A percentile compares a stretch with the other conserved stretches of the same genome.
Conservation (phyloP, 2,888 invertebrate genomes). For the Drosophila kambysellisi region DNA sequence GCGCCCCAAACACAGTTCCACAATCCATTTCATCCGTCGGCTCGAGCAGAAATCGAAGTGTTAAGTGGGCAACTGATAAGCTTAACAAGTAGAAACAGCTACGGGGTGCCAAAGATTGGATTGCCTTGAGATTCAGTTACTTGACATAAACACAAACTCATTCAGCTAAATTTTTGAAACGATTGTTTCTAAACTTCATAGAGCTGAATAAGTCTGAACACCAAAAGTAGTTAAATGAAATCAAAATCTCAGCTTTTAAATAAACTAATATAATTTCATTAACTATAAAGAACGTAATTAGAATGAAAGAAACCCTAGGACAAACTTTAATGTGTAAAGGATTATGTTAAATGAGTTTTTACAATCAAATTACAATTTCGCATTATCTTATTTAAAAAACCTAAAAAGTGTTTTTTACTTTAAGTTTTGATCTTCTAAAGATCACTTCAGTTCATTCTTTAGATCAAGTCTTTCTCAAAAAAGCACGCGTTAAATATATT, state of each 20-base stretch:
- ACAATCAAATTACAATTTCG: background rate
- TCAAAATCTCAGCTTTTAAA: background rate
- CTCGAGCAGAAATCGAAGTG: slow-evolving; percentile 41
- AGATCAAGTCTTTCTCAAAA: slow-evolving; percentile 8
- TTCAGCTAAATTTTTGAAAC: background rate
- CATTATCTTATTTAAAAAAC: background rate
- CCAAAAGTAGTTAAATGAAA: background rate
- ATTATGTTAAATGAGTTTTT: background rate
- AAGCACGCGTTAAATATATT: slow-evolving; percentile 23
- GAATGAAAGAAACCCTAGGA: background rate
- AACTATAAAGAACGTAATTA: too few species aligned
- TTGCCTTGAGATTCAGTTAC: background rate
- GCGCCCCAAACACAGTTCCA: slow-evolving; percentile 49
- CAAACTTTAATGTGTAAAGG: background rate
- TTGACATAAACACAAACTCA: slow-evolving; percentile 4
- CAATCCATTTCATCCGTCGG: background rate
- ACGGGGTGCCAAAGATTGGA: slow-evolving; percentile 14
- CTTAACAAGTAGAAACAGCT: slow-evolving; percentile 17
- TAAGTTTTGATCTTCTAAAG: slow-evolving; percentile 11
- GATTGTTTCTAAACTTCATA: background rate
- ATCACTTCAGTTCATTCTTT: background rate
- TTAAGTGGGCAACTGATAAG: slow-evolving; percentile 54
- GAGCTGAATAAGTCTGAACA: rapidly evolving
- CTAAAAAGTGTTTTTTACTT: background rate
- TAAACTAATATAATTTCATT: too few species aligned